phyloP scores from a whole-genome alignment of 1,140 invertebrate species.

The Polypedilum vanderplanki region DNA sequence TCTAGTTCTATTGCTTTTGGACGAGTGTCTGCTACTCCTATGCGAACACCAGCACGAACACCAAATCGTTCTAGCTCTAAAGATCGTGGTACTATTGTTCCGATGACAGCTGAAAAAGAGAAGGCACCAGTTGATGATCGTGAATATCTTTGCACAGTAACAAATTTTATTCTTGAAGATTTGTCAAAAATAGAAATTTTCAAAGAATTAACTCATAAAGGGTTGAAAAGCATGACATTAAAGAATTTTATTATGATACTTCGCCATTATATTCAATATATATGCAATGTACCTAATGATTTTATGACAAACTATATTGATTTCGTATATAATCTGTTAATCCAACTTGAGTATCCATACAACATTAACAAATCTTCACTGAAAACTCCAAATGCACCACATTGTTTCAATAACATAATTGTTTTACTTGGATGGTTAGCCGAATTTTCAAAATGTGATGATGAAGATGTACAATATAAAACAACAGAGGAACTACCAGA shows the following conservation, averaged over 20 bases:
- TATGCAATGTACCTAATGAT: slow-evolving; percentile 32
- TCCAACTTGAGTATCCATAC: slow-evolving; percentile 39
- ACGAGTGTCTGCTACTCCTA: neutral
- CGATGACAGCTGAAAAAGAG: slow-evolving; percentile 7
- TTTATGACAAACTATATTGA: slow-evolving; percentile 40
- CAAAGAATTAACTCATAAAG: neutral
- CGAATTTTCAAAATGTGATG: slow-evolving; percentile 34
- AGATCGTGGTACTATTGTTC: neutral
- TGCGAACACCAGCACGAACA: slow-evolving; percentile 8
- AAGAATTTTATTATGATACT: slow-evolving; percentile 40
- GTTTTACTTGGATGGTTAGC: slow-evolving; percentile 39
- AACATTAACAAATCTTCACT: slow-evolving; percentile 40
- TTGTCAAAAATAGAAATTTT: neutral
- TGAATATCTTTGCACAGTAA: neutral
- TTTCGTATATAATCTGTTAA: slow-evolving; percentile 37
- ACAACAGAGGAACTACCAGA: neutral
- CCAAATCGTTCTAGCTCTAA: neutral
- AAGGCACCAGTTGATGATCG: neutral
- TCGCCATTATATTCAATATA: slow-evolving; percentile 36
- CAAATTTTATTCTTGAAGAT: neutral
- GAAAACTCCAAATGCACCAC: slow-evolving; percentile 39
- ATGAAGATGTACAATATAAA: neutral
- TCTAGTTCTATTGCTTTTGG: neutral
- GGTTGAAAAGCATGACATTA: slow-evolving; percentile 39
- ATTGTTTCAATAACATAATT: slow-evolving; percentile 41